Conservation (phyloP, 2,113 vertebrate genomes). For the Corythaixoides concolor region DNA sequence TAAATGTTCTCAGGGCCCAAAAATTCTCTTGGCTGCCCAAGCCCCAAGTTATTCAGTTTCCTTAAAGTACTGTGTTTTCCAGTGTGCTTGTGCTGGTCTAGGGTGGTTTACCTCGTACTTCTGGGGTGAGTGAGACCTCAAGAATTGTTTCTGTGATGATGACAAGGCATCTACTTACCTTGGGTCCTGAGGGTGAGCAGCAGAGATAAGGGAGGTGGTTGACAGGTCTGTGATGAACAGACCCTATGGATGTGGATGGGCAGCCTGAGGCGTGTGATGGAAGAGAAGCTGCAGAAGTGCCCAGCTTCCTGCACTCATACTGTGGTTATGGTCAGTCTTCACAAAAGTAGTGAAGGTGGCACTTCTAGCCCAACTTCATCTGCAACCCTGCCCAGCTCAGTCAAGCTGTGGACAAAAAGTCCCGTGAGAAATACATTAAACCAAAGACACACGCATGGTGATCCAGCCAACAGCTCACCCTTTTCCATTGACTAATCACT, state of each 20-base stretch:
- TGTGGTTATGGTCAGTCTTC: background rate
- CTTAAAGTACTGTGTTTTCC: constrained; percentile 33
- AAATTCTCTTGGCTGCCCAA: constrained; percentile 55
- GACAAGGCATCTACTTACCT: background rate
- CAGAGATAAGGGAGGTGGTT: background rate
- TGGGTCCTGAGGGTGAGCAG: background rate
- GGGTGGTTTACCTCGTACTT: background rate
- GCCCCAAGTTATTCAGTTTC: background rate
- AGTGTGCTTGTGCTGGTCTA: background rate
- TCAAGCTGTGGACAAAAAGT: background rate
- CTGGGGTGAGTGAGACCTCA: background rate
- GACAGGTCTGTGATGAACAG: background rate
- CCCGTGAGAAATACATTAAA: background rate
- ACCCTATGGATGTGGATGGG: background rate
- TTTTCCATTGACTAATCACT: background rate
- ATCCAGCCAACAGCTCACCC: background rate
- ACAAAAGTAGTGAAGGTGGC: background rate
- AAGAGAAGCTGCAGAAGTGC: background rate
- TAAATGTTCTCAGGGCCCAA: constrained; percentile 50
- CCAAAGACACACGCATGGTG: background rate
- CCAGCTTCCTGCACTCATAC: fast-evolving
- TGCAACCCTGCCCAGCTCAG: background rate
- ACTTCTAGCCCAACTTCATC: background rate
- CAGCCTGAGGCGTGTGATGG: background rate
- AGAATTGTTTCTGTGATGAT: background rate